Evolutionary conservation across 2,888 invertebrate genomes (phyloP).

Genomic region (Trissoscelio sp.): DNA sequence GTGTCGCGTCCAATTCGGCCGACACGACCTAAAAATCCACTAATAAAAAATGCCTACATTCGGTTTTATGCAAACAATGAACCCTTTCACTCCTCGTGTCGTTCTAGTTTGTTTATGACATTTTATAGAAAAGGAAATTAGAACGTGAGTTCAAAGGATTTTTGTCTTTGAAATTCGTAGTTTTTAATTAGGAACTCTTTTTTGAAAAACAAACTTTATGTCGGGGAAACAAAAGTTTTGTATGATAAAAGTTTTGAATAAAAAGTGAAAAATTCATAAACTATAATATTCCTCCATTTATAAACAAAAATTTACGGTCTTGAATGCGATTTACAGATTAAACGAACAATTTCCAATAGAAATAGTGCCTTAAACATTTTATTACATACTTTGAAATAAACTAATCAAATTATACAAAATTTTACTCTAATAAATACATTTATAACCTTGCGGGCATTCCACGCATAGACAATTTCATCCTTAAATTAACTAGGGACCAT

Average conservation of each 20-base stretch:
- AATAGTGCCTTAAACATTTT: no score
- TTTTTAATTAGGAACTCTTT: no score
- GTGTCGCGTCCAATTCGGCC: slow-evolving; percentile 35
- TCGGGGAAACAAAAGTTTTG: no score
- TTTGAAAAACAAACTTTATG: no score
- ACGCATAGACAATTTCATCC: slow-evolving; percentile 4
- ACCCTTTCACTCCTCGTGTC: background rate
- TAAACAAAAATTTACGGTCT: no score
- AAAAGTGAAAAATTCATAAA: no score
- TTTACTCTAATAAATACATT: background rate
- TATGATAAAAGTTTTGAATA: no score
- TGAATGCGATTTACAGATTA: no score
- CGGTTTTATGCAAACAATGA: slow-evolving; percentile 23
- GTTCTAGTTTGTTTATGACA: slow-evolving; percentile 17
- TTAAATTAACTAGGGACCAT: slow-evolving; percentile 9
- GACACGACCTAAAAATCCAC: slow-evolving; percentile 38
- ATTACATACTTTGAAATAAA: no score
- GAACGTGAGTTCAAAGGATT: background rate
- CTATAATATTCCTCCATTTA: no score
- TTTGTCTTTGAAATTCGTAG: no score
- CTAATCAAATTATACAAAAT: background rate
- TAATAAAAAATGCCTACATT: slow-evolving; percentile 31
- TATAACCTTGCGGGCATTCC: background rate
- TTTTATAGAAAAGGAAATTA: slow-evolving; percentile 22
- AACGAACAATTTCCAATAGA: background rate